Evolutionary conservation across 2,113 vertebrate species (phyloP).

Genomic region (Aythya baeri): DNA sequence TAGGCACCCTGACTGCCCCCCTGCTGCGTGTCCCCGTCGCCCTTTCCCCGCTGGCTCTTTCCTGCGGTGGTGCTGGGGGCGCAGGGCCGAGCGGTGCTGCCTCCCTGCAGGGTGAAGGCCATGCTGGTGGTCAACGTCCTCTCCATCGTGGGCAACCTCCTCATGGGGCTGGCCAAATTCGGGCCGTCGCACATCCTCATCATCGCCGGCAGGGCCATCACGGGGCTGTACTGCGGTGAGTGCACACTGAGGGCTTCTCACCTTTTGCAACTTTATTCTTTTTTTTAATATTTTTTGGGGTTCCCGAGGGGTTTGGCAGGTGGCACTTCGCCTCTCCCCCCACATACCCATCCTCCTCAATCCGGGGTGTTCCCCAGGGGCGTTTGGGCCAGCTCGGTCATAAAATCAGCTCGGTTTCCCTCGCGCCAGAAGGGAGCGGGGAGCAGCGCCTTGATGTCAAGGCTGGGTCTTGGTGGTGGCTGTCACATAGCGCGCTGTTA

Average conservation of each 20-base stretch:
- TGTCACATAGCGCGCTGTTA: neutral
- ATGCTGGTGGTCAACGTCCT: slow-evolving; percentile 88
- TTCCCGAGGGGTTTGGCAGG: neutral
- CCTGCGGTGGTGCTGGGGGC: neutral
- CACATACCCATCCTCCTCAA: fast-evolving
- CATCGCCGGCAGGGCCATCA: slow-evolving; percentile 87
- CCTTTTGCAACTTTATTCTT: neutral
- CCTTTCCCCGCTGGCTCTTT: neutral
- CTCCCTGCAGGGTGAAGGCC: slow-evolving; percentile 87
- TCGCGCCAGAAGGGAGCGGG: neutral
- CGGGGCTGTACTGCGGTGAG: slow-evolving; percentile 94
- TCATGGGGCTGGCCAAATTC: slow-evolving; percentile 88
- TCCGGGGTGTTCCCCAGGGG: neutral
- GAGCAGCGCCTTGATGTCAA: neutral
- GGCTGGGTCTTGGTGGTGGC: neutral
- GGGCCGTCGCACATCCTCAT: slow-evolving; percentile 91
- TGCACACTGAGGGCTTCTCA: neutral
- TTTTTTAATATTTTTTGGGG: neutral
- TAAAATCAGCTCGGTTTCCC: neutral
- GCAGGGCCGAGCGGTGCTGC: neutral
- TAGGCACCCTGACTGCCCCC: neutral
- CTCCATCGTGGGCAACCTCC: slow-evolving; percentile 86
- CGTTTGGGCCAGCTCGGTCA: neutral
- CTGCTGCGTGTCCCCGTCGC: fast-evolving
- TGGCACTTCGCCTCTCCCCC: neutral